phyloP scores from a whole-genome alignment of 2,113 vertebrate genomes.

The Pygoscelis antarcticus region DNA sequence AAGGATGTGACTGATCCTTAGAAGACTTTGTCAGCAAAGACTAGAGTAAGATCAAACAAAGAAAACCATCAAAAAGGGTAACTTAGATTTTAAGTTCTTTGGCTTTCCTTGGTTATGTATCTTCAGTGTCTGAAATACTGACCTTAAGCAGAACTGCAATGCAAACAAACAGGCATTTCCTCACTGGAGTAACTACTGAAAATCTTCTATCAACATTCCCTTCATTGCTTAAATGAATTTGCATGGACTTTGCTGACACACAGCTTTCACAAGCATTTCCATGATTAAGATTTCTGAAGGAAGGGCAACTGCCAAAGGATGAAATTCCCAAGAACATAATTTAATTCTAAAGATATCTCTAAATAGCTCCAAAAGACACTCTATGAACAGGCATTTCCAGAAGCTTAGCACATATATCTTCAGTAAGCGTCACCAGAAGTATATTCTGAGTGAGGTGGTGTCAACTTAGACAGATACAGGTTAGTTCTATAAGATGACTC shows the following conservation, averaged over 20 bases:
- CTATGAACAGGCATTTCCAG: neutral
- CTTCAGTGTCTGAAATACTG: neutral
- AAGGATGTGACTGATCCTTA: neutral
- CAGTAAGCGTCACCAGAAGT: neutral
- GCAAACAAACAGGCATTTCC: neutral
- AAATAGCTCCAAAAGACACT: neutral
- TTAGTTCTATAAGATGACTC: constrained; percentile 17
- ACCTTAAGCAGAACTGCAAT: neutral
- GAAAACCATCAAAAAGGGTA: neutral
- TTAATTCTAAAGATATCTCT: neutral
- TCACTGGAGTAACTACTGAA: neutral
- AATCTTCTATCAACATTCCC: neutral
- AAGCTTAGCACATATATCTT: neutral
- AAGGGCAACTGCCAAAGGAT: neutral
- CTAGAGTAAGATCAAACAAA: neutral
- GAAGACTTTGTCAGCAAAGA: neutral
- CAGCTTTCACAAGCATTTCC: neutral
- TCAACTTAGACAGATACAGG: neutral
- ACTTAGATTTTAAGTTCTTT: neutral
- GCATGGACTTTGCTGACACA: neutral
- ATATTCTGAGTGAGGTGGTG: neutral
- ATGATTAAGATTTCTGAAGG: neutral
- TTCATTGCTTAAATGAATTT: neutral
- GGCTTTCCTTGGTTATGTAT: neutral
- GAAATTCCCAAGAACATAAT: neutral